Evolutionary conservation across 2,888 invertebrate genomes (phyloP).

Genomic region (Ligdia adustata): DNA sequence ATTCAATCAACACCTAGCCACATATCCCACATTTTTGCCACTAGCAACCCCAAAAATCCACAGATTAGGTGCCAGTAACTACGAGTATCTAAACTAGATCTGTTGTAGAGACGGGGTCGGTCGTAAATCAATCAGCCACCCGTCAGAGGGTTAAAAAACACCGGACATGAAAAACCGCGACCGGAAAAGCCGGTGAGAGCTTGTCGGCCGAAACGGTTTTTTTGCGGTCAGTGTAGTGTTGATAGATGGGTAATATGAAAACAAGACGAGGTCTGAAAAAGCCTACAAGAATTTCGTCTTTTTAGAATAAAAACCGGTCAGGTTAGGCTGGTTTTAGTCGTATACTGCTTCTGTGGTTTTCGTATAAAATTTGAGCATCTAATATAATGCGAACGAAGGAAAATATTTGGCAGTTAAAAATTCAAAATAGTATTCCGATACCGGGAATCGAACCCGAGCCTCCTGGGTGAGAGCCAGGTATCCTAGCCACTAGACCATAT

Average conservation of each 20-base stretch:
- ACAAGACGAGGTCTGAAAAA: slow-evolving; percentile 19
- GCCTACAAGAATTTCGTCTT: too few relatives aligned
- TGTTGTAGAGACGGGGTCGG: slow-evolving; percentile 35
- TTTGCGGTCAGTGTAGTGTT: slow-evolving; percentile 34
- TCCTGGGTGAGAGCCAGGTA: slow-evolving; percentile 89
- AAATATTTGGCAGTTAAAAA: too few relatives aligned
- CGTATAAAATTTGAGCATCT: too few relatives aligned
- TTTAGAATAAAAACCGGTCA: too few relatives aligned
- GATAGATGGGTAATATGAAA: slow-evolving; percentile 32
- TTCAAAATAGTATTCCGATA: slow-evolving; percentile 51
- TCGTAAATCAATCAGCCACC: slow-evolving; percentile 63
- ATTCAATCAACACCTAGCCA: neutral
- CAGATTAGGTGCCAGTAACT: slow-evolving; percentile 12
- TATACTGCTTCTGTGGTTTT: too few relatives aligned
- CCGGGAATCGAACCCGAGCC: slow-evolving; percentile 85
- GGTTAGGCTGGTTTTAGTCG: too few relatives aligned
- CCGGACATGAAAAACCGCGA: slow-evolving; percentile 53
- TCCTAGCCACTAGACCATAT: slow-evolving; percentile 88
- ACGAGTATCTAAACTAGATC: slow-evolving; percentile 58
- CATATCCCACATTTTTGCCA: neutral
- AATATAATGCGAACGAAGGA: too few relatives aligned
- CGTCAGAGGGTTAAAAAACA: slow-evolving; percentile 56
- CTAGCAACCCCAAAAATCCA: neutral
- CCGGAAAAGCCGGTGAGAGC: slow-evolving; percentile 39
- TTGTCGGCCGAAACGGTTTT: slow-evolving; percentile 39